Evolutionary conservation across 2,797 vertebrate genomes (phyloP).

Genomic region (Echeneis naucrates): DNA sequence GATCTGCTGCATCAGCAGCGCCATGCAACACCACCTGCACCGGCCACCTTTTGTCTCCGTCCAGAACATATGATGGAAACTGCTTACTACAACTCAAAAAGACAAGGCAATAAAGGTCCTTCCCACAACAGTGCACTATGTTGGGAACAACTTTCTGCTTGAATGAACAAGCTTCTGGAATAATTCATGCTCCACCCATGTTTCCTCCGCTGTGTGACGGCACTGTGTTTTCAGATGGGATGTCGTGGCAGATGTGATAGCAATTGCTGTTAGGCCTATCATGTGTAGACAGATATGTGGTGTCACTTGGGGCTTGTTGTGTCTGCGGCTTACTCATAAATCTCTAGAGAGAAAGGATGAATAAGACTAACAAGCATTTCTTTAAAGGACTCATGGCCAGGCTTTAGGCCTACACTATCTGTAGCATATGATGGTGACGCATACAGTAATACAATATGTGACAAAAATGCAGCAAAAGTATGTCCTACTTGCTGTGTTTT

Average conservation of each 20-base stretch:
- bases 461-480: background rate
- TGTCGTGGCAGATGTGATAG: constrained; percentile 29
- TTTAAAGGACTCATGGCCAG: background rate
- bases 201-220: constrained; percentile 32
- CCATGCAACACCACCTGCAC: constrained; percentile 46
- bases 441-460: background rate
- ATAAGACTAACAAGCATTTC: constrained; percentile 36
- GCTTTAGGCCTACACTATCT: too few species aligned
- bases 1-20: constrained; percentile 66
- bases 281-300: constrained; percentile 45
- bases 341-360: constrained; percentile 41
- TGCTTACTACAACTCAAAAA: constrained; percentile 45
- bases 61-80: constrained; percentile 42
- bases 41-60: constrained; percentile 65
- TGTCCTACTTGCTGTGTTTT: background rate
- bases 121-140: constrained; percentile 20
- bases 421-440: background rate
- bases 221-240: constrained; percentile 50
- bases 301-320: constrained; percentile 66
- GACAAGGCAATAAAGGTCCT: constrained; percentile 9
- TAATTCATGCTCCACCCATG: constrained; percentile 60
- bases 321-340: constrained; percentile 42
- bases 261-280: constrained; percentile 33
- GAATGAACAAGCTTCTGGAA: constrained; percentile 53
- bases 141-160: constrained; percentile 53